Evolutionary conservation across 2,888 invertebrate genomes (phyloP), one percentile per base, ranked within the genome.

Genomic region (Coelinius sp.): DNA sequence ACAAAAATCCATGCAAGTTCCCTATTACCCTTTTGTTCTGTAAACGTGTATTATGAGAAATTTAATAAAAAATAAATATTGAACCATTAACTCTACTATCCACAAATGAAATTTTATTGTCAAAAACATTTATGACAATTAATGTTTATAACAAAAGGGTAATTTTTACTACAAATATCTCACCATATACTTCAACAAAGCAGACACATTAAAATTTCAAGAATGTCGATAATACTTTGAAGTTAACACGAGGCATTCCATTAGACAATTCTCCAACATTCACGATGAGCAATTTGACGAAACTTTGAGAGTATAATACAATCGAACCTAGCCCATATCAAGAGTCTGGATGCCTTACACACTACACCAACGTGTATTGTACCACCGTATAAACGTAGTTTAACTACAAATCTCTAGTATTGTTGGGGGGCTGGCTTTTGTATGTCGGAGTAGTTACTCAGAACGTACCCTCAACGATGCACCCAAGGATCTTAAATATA

Each of bases 281-380:
- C 78, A 77, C 75, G 73, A 75, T 73, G 31, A 76, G 68, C 76
- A 79, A 80, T 78, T 78, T 76, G 79, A 77, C 67, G 76, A 74
- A 78, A 79, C 75, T 78, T 77, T 31, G 59, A 35, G 59, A 20
- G 12, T 59, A 6, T n/a, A 14, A 2, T 20, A 68, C 70, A 66
- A 70, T 70, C 68, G 68, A 20, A 49, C 49, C 8, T 5, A 12
- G 31, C 67, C 62, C 59, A 27, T 52, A 24, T 44, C 62, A 52
- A 46, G 46, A 65, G 44, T 65, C 59, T 17, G 59, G 59, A 59
- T 59, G 17, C 46, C 46, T 46, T 65, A 20, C 49, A 24, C 46
- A n/a, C n/a, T n/a, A n/a, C n/a, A n/a, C n/a, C n/a, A n/a, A n/a
- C n/a, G n/a, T 65, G 25, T 65, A 49, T 46, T 65, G 35, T 35